Evolutionary conservation across 1,140 invertebrate species (phyloP).

Genomic region (Hyles euphorbiae): DNA sequence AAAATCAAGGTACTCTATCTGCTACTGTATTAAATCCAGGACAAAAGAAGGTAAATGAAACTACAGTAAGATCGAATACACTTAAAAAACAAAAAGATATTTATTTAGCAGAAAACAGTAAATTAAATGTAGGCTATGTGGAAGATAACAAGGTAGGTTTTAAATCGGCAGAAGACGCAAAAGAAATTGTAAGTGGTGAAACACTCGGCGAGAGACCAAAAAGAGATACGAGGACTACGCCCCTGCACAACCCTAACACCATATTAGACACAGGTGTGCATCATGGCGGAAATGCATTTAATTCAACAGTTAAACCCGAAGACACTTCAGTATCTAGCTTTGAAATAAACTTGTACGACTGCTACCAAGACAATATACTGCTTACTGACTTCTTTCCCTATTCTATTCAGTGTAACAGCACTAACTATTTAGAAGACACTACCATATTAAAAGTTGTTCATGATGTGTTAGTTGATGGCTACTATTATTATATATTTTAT

Average conservation of each 20-base stretch:
- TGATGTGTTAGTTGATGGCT: slow-evolving; percentile 82
- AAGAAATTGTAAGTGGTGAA: too few relatives aligned
- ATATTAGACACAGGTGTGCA: slow-evolving; percentile 83
- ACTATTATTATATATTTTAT: slow-evolving; percentile 92
- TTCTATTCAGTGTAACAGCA: slow-evolving; percentile 79
- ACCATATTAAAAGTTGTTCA: slow-evolving; percentile 80
- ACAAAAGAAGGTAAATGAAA: slow-evolving; percentile 9
- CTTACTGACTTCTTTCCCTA: slow-evolving; percentile 81
- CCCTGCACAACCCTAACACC: slow-evolving; percentile 76
- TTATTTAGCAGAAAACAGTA: slow-evolving; percentile 1
- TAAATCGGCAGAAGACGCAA: not conserved
- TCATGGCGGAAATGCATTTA: slow-evolving; percentile 83
- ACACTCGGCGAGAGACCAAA: slow-evolving; percentile 21
- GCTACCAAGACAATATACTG: slow-evolving; percentile 84
- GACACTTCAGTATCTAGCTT: slow-evolving; percentile 85
- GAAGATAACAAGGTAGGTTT: not conserved
- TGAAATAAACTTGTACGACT: slow-evolving; percentile 83
- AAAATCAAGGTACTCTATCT: slow-evolving; percentile 80
- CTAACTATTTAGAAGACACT: slow-evolving; percentile 80
- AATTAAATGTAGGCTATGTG: not conserved
- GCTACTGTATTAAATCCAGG: slow-evolving; percentile 80
- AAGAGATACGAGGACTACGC: slow-evolving; percentile 33
- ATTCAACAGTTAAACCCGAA: slow-evolving; percentile 74
- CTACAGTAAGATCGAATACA: not conserved
- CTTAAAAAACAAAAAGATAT: not conserved